These are phyloP conservation scores for Stenichneumon culpator DNA, from an alignment of 2,888 invertebrate species.

Conservation along the genomic window DNA sequence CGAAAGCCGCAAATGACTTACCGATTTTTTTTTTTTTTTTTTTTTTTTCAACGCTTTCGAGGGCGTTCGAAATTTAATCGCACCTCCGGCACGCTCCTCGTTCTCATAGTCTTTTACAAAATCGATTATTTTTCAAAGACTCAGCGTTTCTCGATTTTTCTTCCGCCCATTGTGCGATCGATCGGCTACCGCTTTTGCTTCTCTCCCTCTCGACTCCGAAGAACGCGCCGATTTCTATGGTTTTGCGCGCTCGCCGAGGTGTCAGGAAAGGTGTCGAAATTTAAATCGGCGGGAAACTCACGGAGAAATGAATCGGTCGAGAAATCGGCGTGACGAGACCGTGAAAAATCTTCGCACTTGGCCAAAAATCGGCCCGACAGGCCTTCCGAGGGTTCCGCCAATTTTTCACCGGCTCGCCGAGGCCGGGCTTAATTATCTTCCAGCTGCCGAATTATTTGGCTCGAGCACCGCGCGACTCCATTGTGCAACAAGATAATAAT, in stretches of 20 bases:
- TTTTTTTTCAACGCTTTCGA: too few species aligned
- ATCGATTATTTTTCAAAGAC: too few species aligned
- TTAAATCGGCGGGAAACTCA: conserved; percentile 55
- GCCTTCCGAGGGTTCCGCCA: conserved; percentile 50
- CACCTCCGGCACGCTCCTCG: too few species aligned
- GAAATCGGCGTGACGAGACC: conserved; percentile 75
- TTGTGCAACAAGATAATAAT: conserved; percentile 51
- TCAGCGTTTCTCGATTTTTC: too few species aligned
- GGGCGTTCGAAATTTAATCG: too few species aligned
- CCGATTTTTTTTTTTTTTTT: too few species aligned
- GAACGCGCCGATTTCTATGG: conserved; percentile 39
- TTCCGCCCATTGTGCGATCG: too few species aligned
- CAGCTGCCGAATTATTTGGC: conserved; percentile 14
- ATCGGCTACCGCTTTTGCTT: too few species aligned
- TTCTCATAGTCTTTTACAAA: too few species aligned
- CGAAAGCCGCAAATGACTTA: too few species aligned
- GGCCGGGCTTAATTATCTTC: conserved; percentile 63
- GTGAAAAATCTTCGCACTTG: conserved; percentile 81
- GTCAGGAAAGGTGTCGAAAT: conserved; percentile 41
- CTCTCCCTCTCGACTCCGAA: not conserved
- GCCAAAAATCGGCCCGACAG: conserved; percentile 55
- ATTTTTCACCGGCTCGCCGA: conserved; percentile 38
- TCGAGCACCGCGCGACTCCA: conserved; percentile 54
- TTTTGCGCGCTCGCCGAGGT: conserved; percentile 28
- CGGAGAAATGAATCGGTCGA: conserved; percentile 39